Base-by-base conservation (phyloP, 2,888 invertebrate genomes). In the Agrotis clavis region DNA sequence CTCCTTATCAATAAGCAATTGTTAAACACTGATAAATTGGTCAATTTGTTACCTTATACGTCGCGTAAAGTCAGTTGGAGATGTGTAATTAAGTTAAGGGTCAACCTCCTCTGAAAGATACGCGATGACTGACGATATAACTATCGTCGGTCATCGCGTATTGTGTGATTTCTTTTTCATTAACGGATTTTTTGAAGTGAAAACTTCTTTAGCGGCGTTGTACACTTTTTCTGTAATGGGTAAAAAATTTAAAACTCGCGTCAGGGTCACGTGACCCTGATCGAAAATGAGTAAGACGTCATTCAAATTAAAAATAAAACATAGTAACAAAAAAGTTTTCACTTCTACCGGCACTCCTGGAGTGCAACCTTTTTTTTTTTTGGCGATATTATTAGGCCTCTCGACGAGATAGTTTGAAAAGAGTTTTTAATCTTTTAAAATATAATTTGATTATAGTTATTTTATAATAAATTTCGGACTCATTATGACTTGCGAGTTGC, bases 1-100 rank as follows among this genome's bases (percentile, higher is more conserved):
- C 67, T 70, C 51, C 67, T 74, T 79, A 82, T 83, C 79, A 87
- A 86, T 81, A 80, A 84, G 71, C 77, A 79, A 87, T 90, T 89
- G 87, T 90, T 88, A 82, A 85, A 86, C 76, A 79, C 79, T 91
- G 89, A 91, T 89, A 86, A 88, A 92, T 91, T 85, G 89, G 73
- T 82, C 89, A 90, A 90, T 91, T 90, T 88, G 81, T 84, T 82
- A 79, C 81, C 84, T 77, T 88, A 81, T 83, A 83, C 77, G 81
- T 62, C 67, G 76, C 84, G 71, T 80, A 79, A 62, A 79, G 69
- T 60, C 60, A 48, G 59, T 45, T 61, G 70, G 68, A 65, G 60
- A 74, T 65, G 21, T 85, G 54, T 80, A 86, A 80, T 82, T 82
- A 85, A 19, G 16, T 50, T 47, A 57, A 61, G 25, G 68, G 62